Evolutionary conservation across 2,113 vertebrate species (phyloP), one percentile per base, ranked within the genome.

Genomic region (Callospermophilus lateralis): DNA sequence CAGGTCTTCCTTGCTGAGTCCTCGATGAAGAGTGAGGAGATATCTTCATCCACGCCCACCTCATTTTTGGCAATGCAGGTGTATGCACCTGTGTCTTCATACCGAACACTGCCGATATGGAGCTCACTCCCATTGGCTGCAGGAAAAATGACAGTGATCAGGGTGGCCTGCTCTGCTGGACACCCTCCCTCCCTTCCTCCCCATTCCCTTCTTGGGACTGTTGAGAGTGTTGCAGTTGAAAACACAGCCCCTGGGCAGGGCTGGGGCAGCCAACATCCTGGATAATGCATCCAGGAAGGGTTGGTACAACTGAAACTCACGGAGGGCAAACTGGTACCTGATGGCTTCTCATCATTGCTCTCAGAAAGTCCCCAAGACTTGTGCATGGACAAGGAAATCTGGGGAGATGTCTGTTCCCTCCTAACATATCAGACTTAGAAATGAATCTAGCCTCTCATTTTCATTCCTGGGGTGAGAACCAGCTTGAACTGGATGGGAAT

Each of bases 41-140:
- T 99, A 24, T 99, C 99, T 95, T 99, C 99, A 0, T 99, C 99
- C 97, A 99, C 99, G 4, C 99, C 99, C 95, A 99, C 99, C 88
- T 99, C 99, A 0, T 99, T 99, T 96, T 99, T 99, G 98, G 99
- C 99, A 67, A 99, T 99, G 99, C 99, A 99, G 76, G 99, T 99
- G 76, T 99, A 99, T 5, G 99, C 99, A 6, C 99, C 99, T 0
- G 99, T 99, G 98, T 99, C 99, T 97, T 99, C 99, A 8, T 99
- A 99, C 0, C 99, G 99, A 12, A 99, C 99, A 0, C 99, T 99
- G 74, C 98, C 94, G 87, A 99, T 99, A 51, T 99, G 99, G 28
- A 99, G 99, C 84, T 99, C 99, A 4, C 99, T 99, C 39, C 99
- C 99, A 0, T 99, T 99, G 28, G 99, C 99, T 99, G 98, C 8